phyloP scores from a whole-genome alignment of 2,888 invertebrate species.

The Drosophila diplacantha region DNA sequence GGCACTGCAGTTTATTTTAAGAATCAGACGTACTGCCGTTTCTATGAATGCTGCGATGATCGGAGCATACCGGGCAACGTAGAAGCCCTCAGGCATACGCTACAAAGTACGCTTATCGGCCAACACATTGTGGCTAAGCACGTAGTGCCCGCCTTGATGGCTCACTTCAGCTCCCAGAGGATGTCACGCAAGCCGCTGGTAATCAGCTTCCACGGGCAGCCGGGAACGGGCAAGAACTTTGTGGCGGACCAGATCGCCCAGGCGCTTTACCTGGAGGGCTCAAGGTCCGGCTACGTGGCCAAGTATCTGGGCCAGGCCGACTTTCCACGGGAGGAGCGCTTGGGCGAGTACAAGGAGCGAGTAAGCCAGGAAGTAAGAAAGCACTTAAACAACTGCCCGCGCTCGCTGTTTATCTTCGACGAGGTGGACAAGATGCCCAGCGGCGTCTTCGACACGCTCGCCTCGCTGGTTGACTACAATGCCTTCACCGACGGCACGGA shows the following conservation, averaged over 20 bases:
- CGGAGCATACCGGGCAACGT: slow-evolving; percentile 80
- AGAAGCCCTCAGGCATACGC: background rate
- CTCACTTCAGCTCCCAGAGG: slow-evolving; percentile 79
- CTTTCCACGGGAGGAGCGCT: slow-evolving; percentile 83
- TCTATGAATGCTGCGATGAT: slow-evolving; percentile 81
- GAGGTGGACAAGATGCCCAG: slow-evolving; percentile 96
- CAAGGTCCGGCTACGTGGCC: slow-evolving; percentile 88
- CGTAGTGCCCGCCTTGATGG: slow-evolving; percentile 83
- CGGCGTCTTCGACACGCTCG: slow-evolving; percentile 88
- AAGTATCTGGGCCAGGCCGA: slow-evolving; percentile 89
- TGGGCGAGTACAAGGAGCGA: slow-evolving; percentile 79
- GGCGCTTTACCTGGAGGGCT: slow-evolving; percentile 84
- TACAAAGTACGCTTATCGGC: slow-evolving; percentile 81
- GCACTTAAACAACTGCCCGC: slow-evolving; percentile 84
- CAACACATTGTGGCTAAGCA: slow-evolving; percentile 89
- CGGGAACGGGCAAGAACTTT: slow-evolving; percentile 96
- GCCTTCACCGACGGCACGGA: slow-evolving; percentile 84
- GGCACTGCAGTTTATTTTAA: slow-evolving; percentile 48
- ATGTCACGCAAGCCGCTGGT: slow-evolving; percentile 87
- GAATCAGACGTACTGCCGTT: slow-evolving; percentile 75
- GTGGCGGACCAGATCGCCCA: slow-evolving; percentile 87
- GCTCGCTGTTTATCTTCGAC: slow-evolving; percentile 95
- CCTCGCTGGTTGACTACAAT: slow-evolving; percentile 93
- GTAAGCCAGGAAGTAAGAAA: slow-evolving; percentile 81
- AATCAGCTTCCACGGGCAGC: slow-evolving; percentile 95